Percentiles rank a stretch among this genome's conserved stretches.
phyloP scores from a whole-genome alignment of 1,140 invertebrate species.

The Tribolium castaneum region DNA sequence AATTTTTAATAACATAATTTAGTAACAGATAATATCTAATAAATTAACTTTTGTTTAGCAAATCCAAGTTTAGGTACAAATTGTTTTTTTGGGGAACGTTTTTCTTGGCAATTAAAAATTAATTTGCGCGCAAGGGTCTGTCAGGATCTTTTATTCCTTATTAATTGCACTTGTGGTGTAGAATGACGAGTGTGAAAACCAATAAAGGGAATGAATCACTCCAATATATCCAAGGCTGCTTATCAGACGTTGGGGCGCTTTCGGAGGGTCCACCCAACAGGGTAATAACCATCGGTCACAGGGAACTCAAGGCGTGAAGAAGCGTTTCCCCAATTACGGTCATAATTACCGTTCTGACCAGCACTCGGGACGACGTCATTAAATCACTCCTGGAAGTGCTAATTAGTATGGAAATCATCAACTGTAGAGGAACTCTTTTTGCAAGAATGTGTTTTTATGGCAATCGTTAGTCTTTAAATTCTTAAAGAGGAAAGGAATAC shows the following conservation, averaged over 20 bases:
- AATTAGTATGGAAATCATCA: conserved; percentile 1
- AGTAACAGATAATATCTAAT: too few species aligned
- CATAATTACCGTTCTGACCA: conserved; percentile 37
- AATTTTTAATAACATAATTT: too few species aligned
- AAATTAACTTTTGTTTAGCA: too few species aligned
- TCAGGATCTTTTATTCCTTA: not conserved
- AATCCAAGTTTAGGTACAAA: too few species aligned
- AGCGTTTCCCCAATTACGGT: conserved; percentile 37
- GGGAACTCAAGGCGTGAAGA: conserved; percentile 36
- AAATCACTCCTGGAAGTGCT: conserved; percentile 2
- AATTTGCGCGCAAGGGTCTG: not conserved
- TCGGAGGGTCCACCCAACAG: conserved; percentile 5
- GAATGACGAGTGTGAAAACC: not conserved
- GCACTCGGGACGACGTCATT: not conserved
- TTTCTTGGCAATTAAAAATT: too few species aligned
- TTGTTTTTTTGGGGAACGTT: too few species aligned
- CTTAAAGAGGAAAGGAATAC: not conserved
- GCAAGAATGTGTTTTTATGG: not conserved
- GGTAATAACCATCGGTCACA: conserved; percentile 41
- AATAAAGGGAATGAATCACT: conserved; percentile 29
- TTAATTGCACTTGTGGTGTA: conserved; percentile 8
- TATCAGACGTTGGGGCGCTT: not conserved
- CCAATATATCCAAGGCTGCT: not conserved
- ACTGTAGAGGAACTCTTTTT: too few species aligned
- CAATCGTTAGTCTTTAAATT: not conserved